These are phyloP conservation scores for Meriones psammophilus DNA, from an alignment of 2,797 vertebrate genomes.

Conservation along the genomic window DNA sequence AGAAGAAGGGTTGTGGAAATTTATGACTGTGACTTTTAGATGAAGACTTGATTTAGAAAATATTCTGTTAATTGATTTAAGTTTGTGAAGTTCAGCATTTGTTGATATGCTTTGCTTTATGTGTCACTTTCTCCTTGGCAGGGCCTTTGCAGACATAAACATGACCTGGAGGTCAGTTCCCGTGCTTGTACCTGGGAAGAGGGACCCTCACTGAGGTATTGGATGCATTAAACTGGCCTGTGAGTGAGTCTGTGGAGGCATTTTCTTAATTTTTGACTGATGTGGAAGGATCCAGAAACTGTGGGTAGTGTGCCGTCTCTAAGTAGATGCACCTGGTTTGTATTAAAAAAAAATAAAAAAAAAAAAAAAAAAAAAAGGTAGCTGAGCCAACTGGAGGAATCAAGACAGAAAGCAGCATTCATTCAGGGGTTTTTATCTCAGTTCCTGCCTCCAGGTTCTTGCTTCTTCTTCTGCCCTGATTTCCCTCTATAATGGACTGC, in stretches of 20 bases:
- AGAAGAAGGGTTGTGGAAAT: neutral
- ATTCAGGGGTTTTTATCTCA: neutral
- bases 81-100: neutral
- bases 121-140: fast-evolving
- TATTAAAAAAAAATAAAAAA: neutral
- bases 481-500: neutral
- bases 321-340: neutral
- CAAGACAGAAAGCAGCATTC: neutral
- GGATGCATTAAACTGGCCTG: neutral
- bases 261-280: neutral
- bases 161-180: neutral
- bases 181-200: neutral
- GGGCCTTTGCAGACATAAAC: neutral
- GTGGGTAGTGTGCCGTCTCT: neutral
- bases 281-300: neutral
- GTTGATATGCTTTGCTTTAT: neutral
- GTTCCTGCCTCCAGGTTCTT: neutral
- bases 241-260: neutral
- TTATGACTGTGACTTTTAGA: neutral
- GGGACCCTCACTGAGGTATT: neutral
- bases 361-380: neutral
- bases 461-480: neutral
- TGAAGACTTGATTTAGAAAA: neutral
- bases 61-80: neutral
- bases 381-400: neutral